Percentiles rank a stretch among this genome's conserved stretches.
Conservation (phyloP, 2,888 invertebrate genomes). For the Scaeva pyrastri region DNA sequence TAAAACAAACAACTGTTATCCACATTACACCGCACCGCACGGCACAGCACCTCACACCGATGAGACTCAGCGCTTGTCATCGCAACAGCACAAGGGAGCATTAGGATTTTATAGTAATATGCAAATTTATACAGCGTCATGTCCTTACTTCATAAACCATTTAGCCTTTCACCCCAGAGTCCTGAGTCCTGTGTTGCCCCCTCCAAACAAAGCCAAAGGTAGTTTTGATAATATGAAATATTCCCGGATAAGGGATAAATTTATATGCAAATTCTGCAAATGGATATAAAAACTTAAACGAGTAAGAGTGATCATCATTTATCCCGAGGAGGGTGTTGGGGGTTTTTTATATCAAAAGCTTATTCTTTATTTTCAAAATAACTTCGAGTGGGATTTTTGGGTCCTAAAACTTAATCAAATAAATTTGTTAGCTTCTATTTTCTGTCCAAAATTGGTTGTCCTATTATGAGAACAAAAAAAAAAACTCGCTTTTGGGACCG, state of each 20-base stretch:
- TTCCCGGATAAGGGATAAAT: conserved; percentile 15
- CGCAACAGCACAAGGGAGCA: not conserved
- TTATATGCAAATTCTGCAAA: conserved; percentile 45
- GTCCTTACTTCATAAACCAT: conserved; percentile 50
- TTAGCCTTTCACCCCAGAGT: conserved; percentile 44
- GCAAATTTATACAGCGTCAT: conserved; percentile 63
- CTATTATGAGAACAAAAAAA: too few species aligned
- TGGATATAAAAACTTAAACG: conserved; percentile 20
- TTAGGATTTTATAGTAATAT: conserved; percentile 43
- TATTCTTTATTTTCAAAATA: conserved; percentile 3
- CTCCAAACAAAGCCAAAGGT: not conserved
- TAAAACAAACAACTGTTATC: not conserved
- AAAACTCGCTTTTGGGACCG: too few species aligned
- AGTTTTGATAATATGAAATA: conserved; percentile 17
- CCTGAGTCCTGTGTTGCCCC: not conserved
- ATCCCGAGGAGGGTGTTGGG: not conserved
- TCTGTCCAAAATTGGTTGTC: too few species aligned
- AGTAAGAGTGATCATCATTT: conserved; percentile 26
- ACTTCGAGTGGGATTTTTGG: not conserved
- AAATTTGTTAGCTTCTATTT: not conserved
- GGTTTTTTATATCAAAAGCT: too few species aligned
- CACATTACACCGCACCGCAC: not conserved
- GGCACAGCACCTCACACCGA: too few species aligned
- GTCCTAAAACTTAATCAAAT: not conserved
- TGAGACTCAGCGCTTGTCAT: too few species aligned